Conservation (phyloP, 2,888 invertebrate species). For the Podabrus alpinus region DNA sequence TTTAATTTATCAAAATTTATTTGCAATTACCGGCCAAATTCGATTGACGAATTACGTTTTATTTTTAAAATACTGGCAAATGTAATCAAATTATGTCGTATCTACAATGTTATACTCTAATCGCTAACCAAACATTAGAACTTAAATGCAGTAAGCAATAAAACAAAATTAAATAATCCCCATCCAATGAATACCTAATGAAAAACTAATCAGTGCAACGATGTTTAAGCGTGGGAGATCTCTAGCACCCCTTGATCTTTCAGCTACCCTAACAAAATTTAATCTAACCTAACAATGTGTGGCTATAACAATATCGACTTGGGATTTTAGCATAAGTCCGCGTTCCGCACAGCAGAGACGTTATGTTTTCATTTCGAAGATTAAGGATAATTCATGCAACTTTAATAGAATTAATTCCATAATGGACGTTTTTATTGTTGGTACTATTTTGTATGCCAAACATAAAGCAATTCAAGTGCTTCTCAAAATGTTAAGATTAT, state of each 20-base stretch:
- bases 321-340: slow-evolving; percentile 23
- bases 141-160: background rate
- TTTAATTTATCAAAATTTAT: background rate
- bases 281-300: slow-evolving; percentile 52
- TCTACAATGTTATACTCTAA: background rate
- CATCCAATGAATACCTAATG: slow-evolving; percentile 50
- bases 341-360: slow-evolving; percentile 7
- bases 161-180: slow-evolving; percentile 18
- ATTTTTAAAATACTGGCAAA: background rate
- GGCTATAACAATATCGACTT: slow-evolving; percentile 41
- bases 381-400: background rate
- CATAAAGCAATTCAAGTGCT: background rate
- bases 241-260: slow-evolving; percentile 38
- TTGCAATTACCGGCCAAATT: background rate
- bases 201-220: slow-evolving; percentile 41
- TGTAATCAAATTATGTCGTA: background rate
- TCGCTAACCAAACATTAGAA: background rate
- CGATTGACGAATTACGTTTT: background rate
- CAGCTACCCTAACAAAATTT: slow-evolving; percentile 48
- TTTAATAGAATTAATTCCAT: background rate
- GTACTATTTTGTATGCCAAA: background rate
- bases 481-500: background rate
- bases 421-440: background rate
- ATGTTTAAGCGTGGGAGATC: slow-evolving; percentile 34
- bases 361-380: slow-evolving; percentile 19